Percentiles rank a stretch among this genome's conserved stretches.
These are phyloP conservation scores for Hyperoodon ampullatus DNA, from an alignment of 2,113 vertebrate species.

Conservation along the genomic window DNA sequence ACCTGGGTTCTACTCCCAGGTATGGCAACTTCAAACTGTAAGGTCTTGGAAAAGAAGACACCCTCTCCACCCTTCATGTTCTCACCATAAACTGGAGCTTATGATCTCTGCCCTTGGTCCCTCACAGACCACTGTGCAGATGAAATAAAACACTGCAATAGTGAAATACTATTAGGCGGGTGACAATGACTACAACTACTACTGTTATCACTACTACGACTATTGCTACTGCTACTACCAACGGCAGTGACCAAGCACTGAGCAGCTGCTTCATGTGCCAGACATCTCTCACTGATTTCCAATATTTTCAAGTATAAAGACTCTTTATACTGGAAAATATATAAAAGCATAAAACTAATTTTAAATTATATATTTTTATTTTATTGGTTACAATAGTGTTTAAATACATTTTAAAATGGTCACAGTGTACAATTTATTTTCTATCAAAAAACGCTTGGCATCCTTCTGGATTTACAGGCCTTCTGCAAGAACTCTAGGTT, in stretches of 20 bases:
- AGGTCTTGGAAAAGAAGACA: not conserved
- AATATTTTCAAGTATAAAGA: not conserved
- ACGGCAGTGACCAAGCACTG: fast-evolving
- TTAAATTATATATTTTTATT: not conserved
- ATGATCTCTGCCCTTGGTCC: not conserved
- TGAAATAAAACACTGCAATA: too few relatives aligned
- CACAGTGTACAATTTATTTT: not conserved
- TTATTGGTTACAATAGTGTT: not conserved
- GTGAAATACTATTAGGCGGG: not conserved
- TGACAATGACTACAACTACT: fast-evolving
- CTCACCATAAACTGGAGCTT: not conserved
- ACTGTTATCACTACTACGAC: fast-evolving
- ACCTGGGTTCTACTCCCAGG: not conserved
- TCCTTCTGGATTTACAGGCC: not conserved
- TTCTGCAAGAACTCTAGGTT: not conserved
- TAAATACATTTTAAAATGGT: not conserved
- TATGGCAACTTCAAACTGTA: not conserved
- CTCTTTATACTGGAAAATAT: not conserved
- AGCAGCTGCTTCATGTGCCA: not conserved
- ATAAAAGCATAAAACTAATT: not conserved
- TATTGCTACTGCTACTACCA: fast-evolving
- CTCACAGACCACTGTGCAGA: not conserved
- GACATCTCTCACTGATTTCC: not conserved
- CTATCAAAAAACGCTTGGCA: not conserved
- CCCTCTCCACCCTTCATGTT: not conserved